A percentile compares a stretch with the other conserved stretches of the same genome.
Conservation (phyloP, 1,140 invertebrate species). For the Drosophila baimaii region DNA sequence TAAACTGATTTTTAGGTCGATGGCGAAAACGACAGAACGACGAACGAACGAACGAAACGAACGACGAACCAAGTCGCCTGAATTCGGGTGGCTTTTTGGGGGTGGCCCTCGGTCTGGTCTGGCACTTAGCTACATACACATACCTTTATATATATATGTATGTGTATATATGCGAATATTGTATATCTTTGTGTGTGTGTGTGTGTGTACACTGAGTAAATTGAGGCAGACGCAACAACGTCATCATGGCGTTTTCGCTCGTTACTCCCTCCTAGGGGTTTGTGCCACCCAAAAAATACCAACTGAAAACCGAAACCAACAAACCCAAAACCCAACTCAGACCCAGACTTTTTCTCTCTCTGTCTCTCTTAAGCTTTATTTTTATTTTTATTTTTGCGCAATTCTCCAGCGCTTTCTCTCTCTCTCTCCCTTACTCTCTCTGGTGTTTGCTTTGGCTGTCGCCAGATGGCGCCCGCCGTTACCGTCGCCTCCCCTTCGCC, state of each 20-base stretch:
- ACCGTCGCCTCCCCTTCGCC: constrained; percentile 1
- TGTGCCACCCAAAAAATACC: constrained; percentile 25
- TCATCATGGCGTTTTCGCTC: constrained; percentile 46
- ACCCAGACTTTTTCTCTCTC: constrained; percentile 23
- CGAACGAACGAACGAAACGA: constrained; percentile 31
- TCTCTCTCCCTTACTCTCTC: constrained; percentile 1
- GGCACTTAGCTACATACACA: constrained; percentile 43
- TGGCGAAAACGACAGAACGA: constrained; percentile 70
- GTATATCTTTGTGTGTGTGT: constrained; percentile 10
- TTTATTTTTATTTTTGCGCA: constrained; percentile 64
- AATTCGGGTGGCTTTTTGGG: constrained; percentile 37
- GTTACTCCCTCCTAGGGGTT: constrained; percentile 23
- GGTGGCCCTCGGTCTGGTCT: constrained; percentile 54
- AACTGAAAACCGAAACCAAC: constrained; percentile 56
- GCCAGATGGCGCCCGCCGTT: constrained; percentile 66
- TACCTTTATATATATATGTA: not conserved
- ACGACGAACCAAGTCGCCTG: constrained; percentile 27
- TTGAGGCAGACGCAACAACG: constrained; percentile 51
- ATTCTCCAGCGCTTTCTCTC: constrained; percentile 18
- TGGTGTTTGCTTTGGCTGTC: constrained; percentile 44
- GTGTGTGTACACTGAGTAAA: constrained; percentile 30
- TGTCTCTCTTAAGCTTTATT: constrained; percentile 47
- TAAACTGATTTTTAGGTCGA: constrained; percentile 81
- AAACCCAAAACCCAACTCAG: constrained; percentile 43
- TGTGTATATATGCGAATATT: constrained; percentile 7